Base-by-base conservation (phyloP, 1,140 invertebrate species). In the Melitaea cinxia region DNA sequence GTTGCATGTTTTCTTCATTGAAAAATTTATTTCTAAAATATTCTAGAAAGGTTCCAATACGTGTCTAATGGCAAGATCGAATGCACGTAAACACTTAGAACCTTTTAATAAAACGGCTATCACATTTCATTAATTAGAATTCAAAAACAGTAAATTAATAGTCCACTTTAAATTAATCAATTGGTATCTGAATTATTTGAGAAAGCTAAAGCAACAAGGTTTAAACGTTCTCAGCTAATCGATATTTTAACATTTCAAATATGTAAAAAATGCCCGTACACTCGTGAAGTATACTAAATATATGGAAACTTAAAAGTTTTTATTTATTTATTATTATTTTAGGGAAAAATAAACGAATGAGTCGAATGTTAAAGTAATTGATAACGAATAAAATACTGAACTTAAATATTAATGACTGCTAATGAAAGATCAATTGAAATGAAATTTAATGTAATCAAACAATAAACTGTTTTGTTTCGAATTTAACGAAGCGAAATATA, bases 141-240 rank as follows among this genome's bases (percentile, higher is more conserved):
- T 75, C 35, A 66, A 78, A 75, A 72, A 60, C 66, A 74, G 76
- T 76, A 72, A 73, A 67, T 67, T 68, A 65, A 63, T 67, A 50
- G 14, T 62, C 60, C 50, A 59, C 63, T 64, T 62, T 64, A 78
- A 72, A 80, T 76, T 76, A 70, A 61, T 55, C 60, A 53, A 73
- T 68, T 62, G 64, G 59, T 68, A 74, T 79, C 63, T 55, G 30
- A 58, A 67, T 56, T 54, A 68, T 70, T 69, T 30, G 54, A 54
- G 39, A 52, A 23, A 64, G 53, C 24, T 54, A 19, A 63, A 45
- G 28, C 54, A 35, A 66, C 47, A 24, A 45, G 37, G 60, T 26
- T n/a, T 39, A 49, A 50, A 56, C 53, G 61, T 68, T 68, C 66
- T 23, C 39, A 33, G 15, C 59, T 45, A 57, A 52, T 45, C 54